Evolutionary conservation across 2,888 invertebrate species (phyloP).

Genomic region (Coremacera marginata): DNA sequence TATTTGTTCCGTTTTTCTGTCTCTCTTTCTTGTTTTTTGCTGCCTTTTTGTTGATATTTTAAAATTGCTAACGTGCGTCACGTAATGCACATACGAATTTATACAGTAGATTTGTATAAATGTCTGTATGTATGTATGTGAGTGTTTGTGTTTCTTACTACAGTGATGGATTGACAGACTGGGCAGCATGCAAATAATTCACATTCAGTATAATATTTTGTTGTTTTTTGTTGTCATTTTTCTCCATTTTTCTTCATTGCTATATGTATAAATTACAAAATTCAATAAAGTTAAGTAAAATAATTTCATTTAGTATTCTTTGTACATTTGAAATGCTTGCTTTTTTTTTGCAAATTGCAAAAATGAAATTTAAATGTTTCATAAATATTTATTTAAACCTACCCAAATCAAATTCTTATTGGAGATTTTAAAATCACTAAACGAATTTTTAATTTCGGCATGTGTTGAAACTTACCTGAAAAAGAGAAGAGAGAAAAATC

Average conservation of each 20-base stretch:
- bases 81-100: slow-evolving; percentile 11
- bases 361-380: no score
- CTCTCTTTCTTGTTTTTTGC: background rate
- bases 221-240: background rate
- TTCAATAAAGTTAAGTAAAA: slow-evolving; percentile 2
- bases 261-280: slow-evolving; percentile 5
- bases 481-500: no score
- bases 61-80: slow-evolving; percentile 30
- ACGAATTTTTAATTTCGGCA: no score
- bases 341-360: background rate
- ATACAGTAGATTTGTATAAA: background rate
- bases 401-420: no score
- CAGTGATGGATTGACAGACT: background rate
- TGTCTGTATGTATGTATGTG: background rate
- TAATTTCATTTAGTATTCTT: background rate
- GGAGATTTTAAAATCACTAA: no score
- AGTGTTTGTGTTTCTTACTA: background rate
- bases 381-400: no score
- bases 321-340: background rate
- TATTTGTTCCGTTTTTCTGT: background rate
- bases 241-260: background rate
- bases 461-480: no score
- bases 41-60: background rate
- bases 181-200: no score
- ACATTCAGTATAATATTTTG: no score